These are phyloP conservation scores for Montipora capricornis DNA, from an alignment of 64 coral and sea anemone genomes.

Conservation along the genomic window DNA sequence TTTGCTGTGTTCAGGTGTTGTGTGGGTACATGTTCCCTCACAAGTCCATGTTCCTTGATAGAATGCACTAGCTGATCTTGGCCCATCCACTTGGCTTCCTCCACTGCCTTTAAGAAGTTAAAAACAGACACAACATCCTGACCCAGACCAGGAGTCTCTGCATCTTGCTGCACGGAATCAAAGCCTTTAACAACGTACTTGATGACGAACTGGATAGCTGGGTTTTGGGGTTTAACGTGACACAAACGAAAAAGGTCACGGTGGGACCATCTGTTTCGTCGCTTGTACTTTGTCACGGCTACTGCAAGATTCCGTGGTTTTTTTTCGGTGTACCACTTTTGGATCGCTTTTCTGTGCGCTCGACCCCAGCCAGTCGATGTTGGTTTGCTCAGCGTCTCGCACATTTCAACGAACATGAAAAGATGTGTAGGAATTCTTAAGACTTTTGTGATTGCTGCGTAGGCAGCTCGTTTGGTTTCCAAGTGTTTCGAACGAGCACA, in stretches of 20 bases:
- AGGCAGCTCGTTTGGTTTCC: conserved; percentile 80
- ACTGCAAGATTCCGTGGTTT: conserved; percentile 66
- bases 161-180: conserved; percentile 61
- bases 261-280: conserved; percentile 90
- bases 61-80: conserved; percentile 54
- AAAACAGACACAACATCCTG: conserved; percentile 71
- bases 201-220: conserved; percentile 67
- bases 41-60: conserved; percentile 65
- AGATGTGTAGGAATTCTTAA: conserved; percentile 93
- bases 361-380: conserved; percentile 82
- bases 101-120: conserved; percentile 64
- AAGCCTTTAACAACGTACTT: conserved; percentile 93
- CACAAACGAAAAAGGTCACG: conserved; percentile 83
- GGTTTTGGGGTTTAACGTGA: conserved; percentile 78
- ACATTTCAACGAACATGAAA: conserved; percentile 79
- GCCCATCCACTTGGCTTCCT: conserved; percentile 77
- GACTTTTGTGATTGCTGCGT: conserved; percentile 62
- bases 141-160: conserved; percentile 49
- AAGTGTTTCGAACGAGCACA: conserved; percentile 70
- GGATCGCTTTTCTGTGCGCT: conserved; percentile 85
- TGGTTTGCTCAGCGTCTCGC: conserved; percentile 77
- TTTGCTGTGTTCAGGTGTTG: conserved; percentile 61
- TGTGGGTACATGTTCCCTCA: conserved; percentile 92
- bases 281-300: conserved; percentile 97
- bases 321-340: conserved; percentile 94